These are phyloP conservation scores for Apeltes quadracus DNA, from an alignment of 2,113 vertebrate species.

Conservation along the genomic window DNA sequence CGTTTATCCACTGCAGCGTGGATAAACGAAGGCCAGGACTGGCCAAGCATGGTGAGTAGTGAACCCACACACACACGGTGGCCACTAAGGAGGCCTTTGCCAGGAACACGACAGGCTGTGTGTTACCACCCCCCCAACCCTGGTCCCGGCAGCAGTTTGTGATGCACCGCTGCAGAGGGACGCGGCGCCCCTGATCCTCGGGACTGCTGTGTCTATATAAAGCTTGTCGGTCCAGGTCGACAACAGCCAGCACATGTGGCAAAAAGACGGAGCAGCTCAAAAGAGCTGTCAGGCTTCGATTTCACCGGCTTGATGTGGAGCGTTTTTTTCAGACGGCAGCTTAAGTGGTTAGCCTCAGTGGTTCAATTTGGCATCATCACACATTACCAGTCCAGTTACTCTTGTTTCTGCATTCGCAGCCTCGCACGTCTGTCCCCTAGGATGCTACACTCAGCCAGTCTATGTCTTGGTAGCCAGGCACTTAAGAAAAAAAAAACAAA, in stretches of 20 bases:
- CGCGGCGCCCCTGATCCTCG: not conserved
- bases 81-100: constrained; percentile 33
- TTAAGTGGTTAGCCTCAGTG: constrained; percentile 49
- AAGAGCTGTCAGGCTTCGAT: constrained; percentile 6
- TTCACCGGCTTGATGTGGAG: constrained; percentile 33
- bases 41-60: constrained; percentile 47
- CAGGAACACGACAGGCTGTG: constrained; percentile 29
- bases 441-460: constrained; percentile 1
- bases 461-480: not conserved
- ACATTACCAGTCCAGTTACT: constrained; percentile 27
- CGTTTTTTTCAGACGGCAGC: constrained; percentile 41
- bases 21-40: constrained; percentile 59
- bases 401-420: constrained; percentile 16
- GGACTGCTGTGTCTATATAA: constrained; percentile 18
- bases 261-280: not conserved
- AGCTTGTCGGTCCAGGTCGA: constrained; percentile 14
- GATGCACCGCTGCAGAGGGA: not conserved
- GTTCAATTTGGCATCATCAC: constrained; percentile 43
- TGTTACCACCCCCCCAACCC: constrained; percentile 8
- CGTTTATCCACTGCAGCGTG: constrained; percentile 41
- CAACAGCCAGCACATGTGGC: not conserved
- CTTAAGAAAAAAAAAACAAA: constrained; percentile 11
- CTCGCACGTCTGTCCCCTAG: not conserved
- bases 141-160: constrained; percentile 30
- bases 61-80: constrained; percentile 47